These are phyloP conservation scores for Stichopus chloronotus DNA, from an alignment of 35 echinoderm and acorn worm species.

Conservation along the genomic window DNA sequence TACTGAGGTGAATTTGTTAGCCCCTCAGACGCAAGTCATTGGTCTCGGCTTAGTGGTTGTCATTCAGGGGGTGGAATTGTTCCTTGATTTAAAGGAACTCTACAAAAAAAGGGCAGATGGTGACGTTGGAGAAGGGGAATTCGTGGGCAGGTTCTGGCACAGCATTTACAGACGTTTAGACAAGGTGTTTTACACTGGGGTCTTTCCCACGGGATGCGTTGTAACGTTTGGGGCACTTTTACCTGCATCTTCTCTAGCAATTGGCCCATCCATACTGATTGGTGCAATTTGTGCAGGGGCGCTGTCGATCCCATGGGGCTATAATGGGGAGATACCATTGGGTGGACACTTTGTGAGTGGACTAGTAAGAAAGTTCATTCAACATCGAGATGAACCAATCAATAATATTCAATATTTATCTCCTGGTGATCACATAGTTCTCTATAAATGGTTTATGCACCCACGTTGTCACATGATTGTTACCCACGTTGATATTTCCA, in stretches of 20 bases:
- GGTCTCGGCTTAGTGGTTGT: constrained; percentile 13
- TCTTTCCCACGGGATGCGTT: background rate
- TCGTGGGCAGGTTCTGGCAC: background rate
- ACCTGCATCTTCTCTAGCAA: background rate
- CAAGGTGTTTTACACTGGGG: background rate
- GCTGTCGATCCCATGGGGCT: background rate
- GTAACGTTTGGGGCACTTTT: background rate
- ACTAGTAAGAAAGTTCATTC: background rate
- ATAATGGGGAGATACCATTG: background rate
- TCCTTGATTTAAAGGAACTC: background rate
- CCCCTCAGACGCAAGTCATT: background rate
- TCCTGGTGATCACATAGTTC: background rate
- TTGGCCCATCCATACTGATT: background rate
- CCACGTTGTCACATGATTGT: constrained; percentile 20
- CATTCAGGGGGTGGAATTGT: background rate
- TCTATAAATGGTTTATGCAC: background rate
- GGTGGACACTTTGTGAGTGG: background rate
- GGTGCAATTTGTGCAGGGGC: background rate
- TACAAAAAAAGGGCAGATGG: background rate
- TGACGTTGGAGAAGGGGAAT: background rate
- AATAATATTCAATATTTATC: background rate
- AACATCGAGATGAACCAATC: background rate
- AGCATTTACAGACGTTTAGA: background rate
- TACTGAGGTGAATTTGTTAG: background rate
- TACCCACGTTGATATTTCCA: background rate